Percentiles rank a stretch among this genome's conserved stretches.
Conservation (phyloP, 2,113 vertebrate genomes). For the Lipophrys pholis region DNA sequence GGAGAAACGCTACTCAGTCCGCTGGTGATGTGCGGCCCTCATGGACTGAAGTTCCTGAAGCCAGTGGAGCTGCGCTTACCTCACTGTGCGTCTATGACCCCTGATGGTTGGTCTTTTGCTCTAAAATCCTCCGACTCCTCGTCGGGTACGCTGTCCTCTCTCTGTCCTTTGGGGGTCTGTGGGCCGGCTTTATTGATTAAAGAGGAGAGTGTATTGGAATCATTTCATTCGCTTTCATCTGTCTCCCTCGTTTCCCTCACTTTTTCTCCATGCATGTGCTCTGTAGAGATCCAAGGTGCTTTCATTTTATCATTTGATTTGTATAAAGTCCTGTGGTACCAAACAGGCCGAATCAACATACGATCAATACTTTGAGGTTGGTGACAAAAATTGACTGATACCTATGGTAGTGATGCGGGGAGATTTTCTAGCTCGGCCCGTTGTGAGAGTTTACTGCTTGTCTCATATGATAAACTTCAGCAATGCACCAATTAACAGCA, state of each 20-base stretch:
- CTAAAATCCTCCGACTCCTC: conserved; percentile 99
- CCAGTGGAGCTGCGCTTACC: conserved; percentile 98
- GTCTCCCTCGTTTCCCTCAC: conserved; percentile 34
- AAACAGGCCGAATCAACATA: not conserved
- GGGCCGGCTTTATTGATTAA: conserved; percentile 80
- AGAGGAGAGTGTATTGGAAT: conserved; percentile 61
- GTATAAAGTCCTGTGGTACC: not conserved
- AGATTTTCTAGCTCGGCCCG: too few species aligned
- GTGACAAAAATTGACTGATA: too few species aligned
- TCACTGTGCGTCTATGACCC: conserved; percentile 99
- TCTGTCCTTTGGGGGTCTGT: conserved; percentile 92
- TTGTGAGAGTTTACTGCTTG: too few species aligned
- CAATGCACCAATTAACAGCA: too few species aligned
- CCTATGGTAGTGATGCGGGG: too few species aligned
- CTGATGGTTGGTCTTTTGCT: conserved; percentile 99
- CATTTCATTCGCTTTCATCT: conserved; percentile 31
- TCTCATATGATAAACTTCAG: too few species aligned
- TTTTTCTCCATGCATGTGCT: conserved; percentile 32
- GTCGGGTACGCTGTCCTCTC: conserved; percentile 99
- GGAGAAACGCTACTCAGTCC: conserved; percentile 98
- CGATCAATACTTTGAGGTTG: too few species aligned
- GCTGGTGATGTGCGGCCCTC: conserved; percentile 98
- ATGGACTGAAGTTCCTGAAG: conserved; percentile 99
- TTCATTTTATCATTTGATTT: not conserved
- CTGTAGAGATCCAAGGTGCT: not conserved